Evolutionary conservation across 2,113 vertebrate species (phyloP), one percentile per base, ranked within the genome.

Genomic region (Anolis sagrei): DNA sequence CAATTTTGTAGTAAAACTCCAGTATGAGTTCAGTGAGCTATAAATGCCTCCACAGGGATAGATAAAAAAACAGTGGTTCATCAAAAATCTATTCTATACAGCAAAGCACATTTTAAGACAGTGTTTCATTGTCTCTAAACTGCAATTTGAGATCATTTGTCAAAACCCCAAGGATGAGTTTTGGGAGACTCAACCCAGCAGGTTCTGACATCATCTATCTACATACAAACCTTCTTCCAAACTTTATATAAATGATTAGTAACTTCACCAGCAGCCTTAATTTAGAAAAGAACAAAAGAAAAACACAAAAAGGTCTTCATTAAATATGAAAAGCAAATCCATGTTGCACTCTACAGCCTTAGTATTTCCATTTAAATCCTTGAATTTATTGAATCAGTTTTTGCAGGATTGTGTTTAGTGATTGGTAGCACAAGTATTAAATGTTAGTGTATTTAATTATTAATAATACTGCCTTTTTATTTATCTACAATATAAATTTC

Each of bases 151-250:
- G 54, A 80, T 62, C 76, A 77, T 39, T 77, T 85, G 14, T 76
- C 25, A 88, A 94, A 94, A 94, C 92, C 93, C 84, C 66, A 80
- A 87, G 89, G 92, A 85, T 87, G 86, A 90, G 88, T 75, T 83
- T 80, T 72, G 79, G 72, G 69, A 75, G 90, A 89, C 89, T 61
- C 93, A 93, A n/a, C 86, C 92, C 76, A 11, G 58, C 87, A 90
- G 90, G 78, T 90, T 91, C 89, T 83, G 76, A 81, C 68, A 49
- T 87, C 89, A 90, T 89, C 89, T 91, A 82, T 94, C 86, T 79
- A 82, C 89, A 95, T 97, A 99, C 98, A 97, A 97, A 99, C 98
- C 98, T 99, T 99, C 96, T 98, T 98, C 98, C 98, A 99, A 82
- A 98, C 98, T 98, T 98, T 98, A 96, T 97, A 97, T 94, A 98